Evolutionary conservation across 2,797 vertebrate species (phyloP), one percentile per base, ranked within the genome.

Genomic region (Cottoperca gobio): DNA sequence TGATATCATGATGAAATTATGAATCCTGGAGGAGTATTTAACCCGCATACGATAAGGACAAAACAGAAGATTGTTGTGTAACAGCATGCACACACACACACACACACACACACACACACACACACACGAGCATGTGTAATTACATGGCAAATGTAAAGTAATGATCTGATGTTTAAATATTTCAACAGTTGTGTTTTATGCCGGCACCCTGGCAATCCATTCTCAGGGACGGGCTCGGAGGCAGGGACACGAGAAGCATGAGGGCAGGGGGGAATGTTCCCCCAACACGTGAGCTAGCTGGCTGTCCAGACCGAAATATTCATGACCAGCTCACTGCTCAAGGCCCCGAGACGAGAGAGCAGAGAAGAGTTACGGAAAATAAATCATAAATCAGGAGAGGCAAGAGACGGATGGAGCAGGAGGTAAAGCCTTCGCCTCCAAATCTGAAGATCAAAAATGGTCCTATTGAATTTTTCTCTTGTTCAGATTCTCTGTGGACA

Each of bases 121-220:
- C n/a, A n/a, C n/a, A n/a, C 89, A 82, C 69, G 74, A 87, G 76
- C 58, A 75, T 86, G 84, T 87, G 83, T 87, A 86, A 89, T 92
- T 92, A 90, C 80, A 86, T 70, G 76, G 88, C 71, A 82, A 88
- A 83, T 8, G 11, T 33, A 70, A 7, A 33, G 72, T 91, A 91
- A 92, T 89, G 82, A 93, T 90, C 84, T 61, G 66, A 84, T 58
- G 64, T 83, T 88, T 94, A 88, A 94, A 95, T 94, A 94, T 95
- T 95, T 94, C 61, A 94, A 75, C 77, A 87, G 85, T 82, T 85
- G 79, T 82, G 74, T 73, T 72, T 86, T 81, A 57, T 28, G 63
- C 85, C 39, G 73, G 62, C 72, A 63, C 78, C 33, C 23, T 0
- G 43, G 83, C 74, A 79, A 91, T 91, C 87, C 74, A 81, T 92